Percentiles rank a stretch among this genome's conserved stretches.
phyloP scores from a whole-genome alignment of 2,888 invertebrate genomes.

The Himalopsyche kuldschensis region DNA sequence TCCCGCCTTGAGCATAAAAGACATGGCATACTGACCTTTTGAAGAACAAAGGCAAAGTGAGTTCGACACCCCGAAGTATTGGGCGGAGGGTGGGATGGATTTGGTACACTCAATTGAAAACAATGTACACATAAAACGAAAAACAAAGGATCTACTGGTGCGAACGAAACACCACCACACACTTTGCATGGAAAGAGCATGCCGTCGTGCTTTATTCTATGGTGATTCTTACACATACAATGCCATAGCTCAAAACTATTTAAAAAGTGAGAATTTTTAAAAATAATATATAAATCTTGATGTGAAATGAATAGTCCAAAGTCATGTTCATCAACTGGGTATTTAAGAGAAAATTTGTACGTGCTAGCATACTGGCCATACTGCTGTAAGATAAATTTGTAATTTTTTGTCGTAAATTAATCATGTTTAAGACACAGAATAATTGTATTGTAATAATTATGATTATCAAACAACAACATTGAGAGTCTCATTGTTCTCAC shows the following conservation, averaged over 20 bases:
- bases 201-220: not conserved
- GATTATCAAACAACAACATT: too few species aligned
- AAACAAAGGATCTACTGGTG: conserved; percentile 34
- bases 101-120: conserved; percentile 34
- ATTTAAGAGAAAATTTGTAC: too few species aligned
- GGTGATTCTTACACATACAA: not conserved
- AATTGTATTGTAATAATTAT: too few species aligned
- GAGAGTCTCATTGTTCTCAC: too few species aligned
- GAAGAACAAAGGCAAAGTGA: conserved; percentile 26
- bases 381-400: too few species aligned
- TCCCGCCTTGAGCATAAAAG: not conserved
- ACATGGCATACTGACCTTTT: conserved; percentile 36
- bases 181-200: conserved; percentile 36
- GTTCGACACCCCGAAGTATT: conserved; percentile 15
- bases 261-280: not conserved
- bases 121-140: conserved; percentile 29
- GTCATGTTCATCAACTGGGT: too few species aligned
- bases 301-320: too few species aligned
- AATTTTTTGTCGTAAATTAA: too few species aligned
- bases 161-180: conserved; percentile 23
- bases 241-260: not conserved
- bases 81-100: not conserved
- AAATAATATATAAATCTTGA: too few species aligned
- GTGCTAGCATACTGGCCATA: too few species aligned
- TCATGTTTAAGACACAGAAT: not conserved